Percentiles rank a stretch among this genome's conserved stretches.
These are phyloP conservation scores for Lasaia peninsularis DNA, from an alignment of 1,140 invertebrate species.

Conservation along the genomic window DNA sequence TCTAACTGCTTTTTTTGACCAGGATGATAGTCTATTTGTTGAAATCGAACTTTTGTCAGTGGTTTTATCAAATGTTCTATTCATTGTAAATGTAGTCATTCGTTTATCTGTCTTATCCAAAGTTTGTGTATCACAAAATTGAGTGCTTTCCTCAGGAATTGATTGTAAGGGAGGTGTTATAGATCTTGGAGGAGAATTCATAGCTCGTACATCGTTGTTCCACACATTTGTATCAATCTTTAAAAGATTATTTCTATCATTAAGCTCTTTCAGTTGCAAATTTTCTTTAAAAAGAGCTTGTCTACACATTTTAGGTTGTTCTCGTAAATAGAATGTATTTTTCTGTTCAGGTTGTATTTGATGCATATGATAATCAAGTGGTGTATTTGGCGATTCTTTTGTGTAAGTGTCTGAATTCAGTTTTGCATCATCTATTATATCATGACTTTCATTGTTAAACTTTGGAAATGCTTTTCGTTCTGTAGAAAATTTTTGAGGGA, in stretches of 20 bases:
- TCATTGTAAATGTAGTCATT: conserved; percentile 52
- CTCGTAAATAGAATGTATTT: conserved; percentile 35
- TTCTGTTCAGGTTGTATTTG: conserved; percentile 32
- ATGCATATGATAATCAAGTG: conserved; percentile 33
- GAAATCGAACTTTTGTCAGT: conserved; percentile 21
- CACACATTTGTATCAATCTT: conserved; percentile 46
- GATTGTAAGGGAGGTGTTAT: conserved; percentile 63
- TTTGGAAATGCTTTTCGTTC: conserved; percentile 60
- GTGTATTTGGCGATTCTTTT: conserved; percentile 67
- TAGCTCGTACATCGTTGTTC: conserved; percentile 42
- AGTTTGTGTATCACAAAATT: conserved; percentile 45
- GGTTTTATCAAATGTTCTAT: conserved; percentile 57
- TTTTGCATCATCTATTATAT: conserved; percentile 51
- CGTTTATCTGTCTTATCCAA: conserved; percentile 51
- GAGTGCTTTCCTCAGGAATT: conserved; percentile 70
- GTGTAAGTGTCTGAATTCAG: conserved; percentile 69
- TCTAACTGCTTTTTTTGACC: conserved; percentile 60
- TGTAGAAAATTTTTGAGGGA: conserved; percentile 70
- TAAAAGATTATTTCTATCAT: conserved; percentile 34
- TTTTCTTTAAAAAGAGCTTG: conserved; percentile 59
- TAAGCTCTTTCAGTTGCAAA: conserved; percentile 33
- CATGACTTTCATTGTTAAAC: conserved; percentile 57
- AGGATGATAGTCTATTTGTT: conserved; percentile 34
- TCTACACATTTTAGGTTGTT: conserved; percentile 47
- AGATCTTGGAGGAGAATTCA: conserved; percentile 58